These are phyloP conservation scores for Sipha maydis DNA, from an alignment of 2,888 invertebrate genomes.

Conservation along the genomic window DNA sequence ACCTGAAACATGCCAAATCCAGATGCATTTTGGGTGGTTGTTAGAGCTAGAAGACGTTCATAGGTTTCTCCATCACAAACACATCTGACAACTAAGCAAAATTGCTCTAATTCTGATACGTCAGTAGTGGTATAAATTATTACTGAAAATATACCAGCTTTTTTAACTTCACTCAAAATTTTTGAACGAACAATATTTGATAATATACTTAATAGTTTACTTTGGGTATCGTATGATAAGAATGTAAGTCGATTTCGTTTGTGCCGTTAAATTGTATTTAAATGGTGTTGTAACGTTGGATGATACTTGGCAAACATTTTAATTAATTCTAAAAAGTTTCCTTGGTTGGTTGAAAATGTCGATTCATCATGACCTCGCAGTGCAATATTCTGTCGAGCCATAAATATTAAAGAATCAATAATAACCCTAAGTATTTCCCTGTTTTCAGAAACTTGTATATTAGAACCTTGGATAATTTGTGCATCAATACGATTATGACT, in stretches of 20 bases:
- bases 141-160: too few species aligned
- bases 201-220: slow-evolving; percentile 14
- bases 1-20: slow-evolving; percentile 1
- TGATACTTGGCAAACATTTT: slow-evolving; percentile 15
- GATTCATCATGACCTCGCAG: slow-evolving; percentile 4
- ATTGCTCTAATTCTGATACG: too few species aligned
- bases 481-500: slow-evolving; percentile 10
- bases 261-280: slow-evolving; percentile 12
- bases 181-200: slow-evolving; percentile 13
- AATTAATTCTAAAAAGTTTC: slow-evolving; percentile 14
- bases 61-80: background rate
- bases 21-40: background rate
- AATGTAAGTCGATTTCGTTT: slow-evolving; percentile 23
- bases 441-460: too few species aligned
- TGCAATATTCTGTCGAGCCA: slow-evolving; percentile 11
- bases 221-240: slow-evolving; percentile 13
- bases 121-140: too few species aligned
- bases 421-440: too few species aligned
- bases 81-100: too few species aligned
- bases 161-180: too few species aligned
- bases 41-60: slow-evolving; percentile 9
- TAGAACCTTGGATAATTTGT: slow-evolving; percentile 6
- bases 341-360: background rate
- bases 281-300: slow-evolving; percentile 4
- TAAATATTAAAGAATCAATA: background rate